Base-by-base conservation (phyloP, 2,113 vertebrate species). In the Acanthochromis polyacanthus region DNA sequence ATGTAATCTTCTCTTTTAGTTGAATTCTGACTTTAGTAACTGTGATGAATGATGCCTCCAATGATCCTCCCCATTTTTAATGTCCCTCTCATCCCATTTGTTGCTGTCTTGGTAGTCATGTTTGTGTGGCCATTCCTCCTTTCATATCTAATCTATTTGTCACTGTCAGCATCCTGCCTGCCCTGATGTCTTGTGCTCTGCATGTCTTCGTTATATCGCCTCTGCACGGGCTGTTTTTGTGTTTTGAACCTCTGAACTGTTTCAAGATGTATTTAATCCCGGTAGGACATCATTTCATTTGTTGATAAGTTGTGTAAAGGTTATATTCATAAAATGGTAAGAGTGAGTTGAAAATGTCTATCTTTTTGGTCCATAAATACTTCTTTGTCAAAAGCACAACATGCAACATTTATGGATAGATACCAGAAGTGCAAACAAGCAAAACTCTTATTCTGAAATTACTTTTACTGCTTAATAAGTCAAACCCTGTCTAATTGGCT, bases 401-500 rank as follows among this genome's bases (percentile, higher is more conserved):
- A 30, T 30, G 4, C 4, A 30, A 25, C 25, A 25, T 25, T 25
- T 25, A 25, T 25, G 3, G 25, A 25, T 25, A 25, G 25, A 25
- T 25, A 25, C 3, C 25, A 25, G 25, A 25, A 25, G 25, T 25
- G 2, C 48, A 52, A 60, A 19, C 43, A 70, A 56, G 82, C 79
- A 80, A 74, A 71, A 48, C 65, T 65, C 38, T 36, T 56, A 50
- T 30, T 4, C 17, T 78, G 56, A 79, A 83, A 77, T 92, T 83
- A 60, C 63, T 70, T 32, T 60, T 55, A 51, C 66, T 32, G 30
- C 30, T 79, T 85, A 75, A 87, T 75, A 82, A 88, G 88, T 86
- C 81, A 92, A 63, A 88, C 52, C 77, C 73, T 23, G n/a, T 69
- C 52, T 92, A 87, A 85, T 86, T 86, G 87, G 78, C 69, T 84